Conservation (phyloP, 2,113 vertebrate species). For the Scomber scombrus region DNA sequence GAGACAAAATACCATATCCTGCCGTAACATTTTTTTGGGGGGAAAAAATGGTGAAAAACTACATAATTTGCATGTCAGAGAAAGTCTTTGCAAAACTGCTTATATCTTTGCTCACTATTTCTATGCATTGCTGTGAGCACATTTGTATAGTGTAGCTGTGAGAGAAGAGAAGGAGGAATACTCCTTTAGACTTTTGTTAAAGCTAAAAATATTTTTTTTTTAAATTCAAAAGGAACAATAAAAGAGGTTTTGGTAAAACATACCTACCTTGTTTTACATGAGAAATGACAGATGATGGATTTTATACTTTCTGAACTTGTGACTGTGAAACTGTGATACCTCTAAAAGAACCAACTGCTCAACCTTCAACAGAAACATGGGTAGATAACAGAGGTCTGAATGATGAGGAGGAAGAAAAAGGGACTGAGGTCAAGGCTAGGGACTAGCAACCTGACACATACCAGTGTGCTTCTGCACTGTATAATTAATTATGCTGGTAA, state of each 20-base stretch:
- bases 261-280: constrained; percentile 21
- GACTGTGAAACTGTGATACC: background rate
- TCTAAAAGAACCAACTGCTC: background rate
- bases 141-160: constrained; percentile 14
- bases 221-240: background rate
- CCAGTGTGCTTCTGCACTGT: background rate
- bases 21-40: background rate
- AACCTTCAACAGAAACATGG: background rate
- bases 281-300: background rate
- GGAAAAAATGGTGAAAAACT: background rate
- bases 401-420: background rate
- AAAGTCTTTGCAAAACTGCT: background rate
- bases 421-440: background rate
- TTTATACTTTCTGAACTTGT: background rate
- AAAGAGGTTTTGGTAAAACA: background rate
- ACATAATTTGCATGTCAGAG: background rate
- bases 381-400: background rate
- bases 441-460: background rate
- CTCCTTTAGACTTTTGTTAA: background rate
- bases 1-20: background rate
- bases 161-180: background rate
- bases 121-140: background rate
- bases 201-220: constrained; percentile 9
- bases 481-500: background rate
- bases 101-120: background rate